phyloP scores from a whole-genome alignment of 2,113 vertebrate species.

The Calyptommatus sinebrachiatus region DNA sequence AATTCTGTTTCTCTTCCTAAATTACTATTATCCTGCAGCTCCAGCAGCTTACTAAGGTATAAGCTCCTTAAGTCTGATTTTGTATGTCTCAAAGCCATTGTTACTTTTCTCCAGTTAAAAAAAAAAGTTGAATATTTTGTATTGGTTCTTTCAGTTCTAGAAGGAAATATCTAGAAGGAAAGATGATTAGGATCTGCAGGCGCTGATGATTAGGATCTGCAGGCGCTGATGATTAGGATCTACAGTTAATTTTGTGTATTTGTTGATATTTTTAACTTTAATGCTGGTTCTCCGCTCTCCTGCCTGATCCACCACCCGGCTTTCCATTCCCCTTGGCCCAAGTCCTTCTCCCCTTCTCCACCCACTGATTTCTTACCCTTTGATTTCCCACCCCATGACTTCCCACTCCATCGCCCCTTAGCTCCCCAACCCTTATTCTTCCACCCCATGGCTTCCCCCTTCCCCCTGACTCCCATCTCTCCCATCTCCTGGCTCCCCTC shows the following conservation, averaged over 20 bases:
- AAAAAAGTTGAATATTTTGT: constrained; percentile 13
- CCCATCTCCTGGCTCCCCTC: too few relatives aligned
- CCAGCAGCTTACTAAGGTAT: constrained; percentile 34
- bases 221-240: background rate
- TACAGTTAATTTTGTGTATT: background rate
- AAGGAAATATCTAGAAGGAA: background rate
- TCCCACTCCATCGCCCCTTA: too few relatives aligned
- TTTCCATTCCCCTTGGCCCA: too few relatives aligned
- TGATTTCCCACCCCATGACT: too few relatives aligned
- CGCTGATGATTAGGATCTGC: background rate
- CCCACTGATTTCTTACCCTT: too few relatives aligned
- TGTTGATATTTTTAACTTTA: background rate
- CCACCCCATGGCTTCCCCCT: too few relatives aligned
- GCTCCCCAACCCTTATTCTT: too few relatives aligned
- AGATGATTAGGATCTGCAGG: background rate
- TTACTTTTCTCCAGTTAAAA: constrained; percentile 3
- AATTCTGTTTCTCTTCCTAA: constrained; percentile 22
- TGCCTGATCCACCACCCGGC: too few relatives aligned
- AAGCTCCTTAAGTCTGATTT: constrained; percentile 38
- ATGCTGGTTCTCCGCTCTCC: too few relatives aligned
- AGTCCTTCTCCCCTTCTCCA: too few relatives aligned
- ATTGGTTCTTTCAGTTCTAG: constrained; percentile 16
- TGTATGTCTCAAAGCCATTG: constrained; percentile 9
- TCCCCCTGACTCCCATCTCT: too few relatives aligned
- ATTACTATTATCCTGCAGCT: constrained; percentile 21